Conservation (phyloP, 2,888 invertebrate genomes). For the Limnephilus lunatus region DNA sequence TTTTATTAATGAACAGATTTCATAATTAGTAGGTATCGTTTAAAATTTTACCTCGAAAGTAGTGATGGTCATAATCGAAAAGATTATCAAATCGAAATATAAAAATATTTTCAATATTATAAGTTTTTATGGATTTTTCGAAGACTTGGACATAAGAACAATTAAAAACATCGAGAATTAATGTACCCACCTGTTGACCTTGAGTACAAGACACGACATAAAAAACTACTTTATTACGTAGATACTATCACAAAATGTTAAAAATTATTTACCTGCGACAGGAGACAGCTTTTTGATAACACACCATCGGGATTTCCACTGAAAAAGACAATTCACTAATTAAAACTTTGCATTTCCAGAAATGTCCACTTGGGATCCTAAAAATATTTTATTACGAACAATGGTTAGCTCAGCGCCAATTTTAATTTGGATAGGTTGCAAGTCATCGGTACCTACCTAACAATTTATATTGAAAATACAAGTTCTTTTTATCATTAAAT, state of each 20-base stretch:
- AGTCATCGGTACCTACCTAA: neutral
- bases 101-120: neutral
- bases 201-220: neutral
- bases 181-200: neutral
- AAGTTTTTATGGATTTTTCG: too few relatives aligned
- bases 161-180: neutral
- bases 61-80: neutral
- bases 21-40: neutral
- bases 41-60: neutral
- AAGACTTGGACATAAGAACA: neutral
- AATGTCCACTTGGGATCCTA: neutral
- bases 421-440: neutral
- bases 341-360: neutral
- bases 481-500: too few relatives aligned
- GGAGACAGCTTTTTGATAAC: conserved; percentile 92
- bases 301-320: conserved; percentile 96
- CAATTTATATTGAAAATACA: neutral
- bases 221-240: neutral
- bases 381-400: neutral
- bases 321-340: conserved; percentile 72
- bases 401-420: neutral
- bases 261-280: conserved; percentile 85
- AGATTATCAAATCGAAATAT: neutral
- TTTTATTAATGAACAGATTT: neutral
- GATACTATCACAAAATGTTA: neutral